Evolutionary conservation across 2,797 vertebrate species (phyloP), one percentile per base, ranked within the genome.

Genomic region (Australoheros facetus): DNA sequence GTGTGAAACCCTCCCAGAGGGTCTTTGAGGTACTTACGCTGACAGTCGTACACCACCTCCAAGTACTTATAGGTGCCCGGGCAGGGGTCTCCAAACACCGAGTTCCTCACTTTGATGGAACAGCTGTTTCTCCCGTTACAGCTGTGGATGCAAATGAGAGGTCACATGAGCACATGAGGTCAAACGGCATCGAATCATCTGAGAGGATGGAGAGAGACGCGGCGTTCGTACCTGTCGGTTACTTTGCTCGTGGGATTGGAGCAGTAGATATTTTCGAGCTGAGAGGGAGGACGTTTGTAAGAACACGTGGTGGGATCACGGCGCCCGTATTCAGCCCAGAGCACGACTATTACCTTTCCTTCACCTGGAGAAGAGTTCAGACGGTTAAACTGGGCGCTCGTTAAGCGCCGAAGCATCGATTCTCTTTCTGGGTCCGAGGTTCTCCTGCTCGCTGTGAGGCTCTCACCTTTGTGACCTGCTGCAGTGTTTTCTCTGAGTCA

Each of bases 51-150:
- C 4, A 56, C 21, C 79, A 89, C 56, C 7, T 89, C 82, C 62
- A 89, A 77, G 77, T 89, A 87, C 64, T 88, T 91, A 37, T 64
- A 83, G 12, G 79, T 91, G 28, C 71, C 62, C 0, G 0, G 0
- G 57, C 85, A 89, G 1, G 81, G 81, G 39, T 86, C 81, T 58
- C 54, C 69, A 73, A 87, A 84, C 11, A 71, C 51, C 0, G 30
- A 23, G 57, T 81, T 86, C 11, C 42, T 55, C 1, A 37, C 84
- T 56, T 4, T 28, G 51, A 89, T 5, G 0, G 9, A 6, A 16
- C 88, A 89, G 45, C n/a, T 51, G 39, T 17, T 84, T 60, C 10
- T 75, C 17, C 81, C 84, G 2, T 86, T 69, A 42, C 88, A 89
- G n/a, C 88, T 89, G 85, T 78, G 60, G 34, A 77, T 28, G 9